Evolutionary conservation across 2,888 invertebrate genomes (phyloP).

Genomic region (Caenorhabditis wallacei): DNA sequence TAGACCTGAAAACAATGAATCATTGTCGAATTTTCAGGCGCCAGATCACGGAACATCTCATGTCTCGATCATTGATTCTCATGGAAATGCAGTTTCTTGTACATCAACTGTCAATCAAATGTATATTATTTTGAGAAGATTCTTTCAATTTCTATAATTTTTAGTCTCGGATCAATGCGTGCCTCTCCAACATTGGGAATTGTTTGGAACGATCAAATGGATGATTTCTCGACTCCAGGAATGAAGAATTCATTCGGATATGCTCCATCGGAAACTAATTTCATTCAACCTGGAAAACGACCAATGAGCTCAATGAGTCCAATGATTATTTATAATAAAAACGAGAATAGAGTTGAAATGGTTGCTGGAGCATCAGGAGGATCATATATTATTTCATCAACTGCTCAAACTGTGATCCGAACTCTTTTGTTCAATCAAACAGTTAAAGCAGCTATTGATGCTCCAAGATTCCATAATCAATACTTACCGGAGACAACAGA

Average conservation of each 20-base stretch:
- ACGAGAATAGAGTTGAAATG: slow-evolving; percentile 86
- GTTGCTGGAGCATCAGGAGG: slow-evolving; percentile 93
- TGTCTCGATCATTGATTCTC: slow-evolving; percentile 88
- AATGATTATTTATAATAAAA: slow-evolving; percentile 88
- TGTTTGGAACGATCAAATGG: slow-evolving; percentile 82
- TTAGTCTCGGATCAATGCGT: slow-evolving; percentile 79
- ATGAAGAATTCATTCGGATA: slow-evolving; percentile 82
- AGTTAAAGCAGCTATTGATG: slow-evolving; percentile 88
- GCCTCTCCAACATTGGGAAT: slow-evolving; percentile 80
- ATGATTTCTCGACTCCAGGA: slow-evolving; percentile 86
- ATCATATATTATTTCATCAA: slow-evolving; percentile 91
- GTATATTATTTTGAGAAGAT: slow-evolving; percentile 28
- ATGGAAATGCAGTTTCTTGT: slow-evolving; percentile 94
- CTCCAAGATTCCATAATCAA: slow-evolving; percentile 82
- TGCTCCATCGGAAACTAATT: slow-evolving; percentile 90
- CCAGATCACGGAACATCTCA: slow-evolving; percentile 92
- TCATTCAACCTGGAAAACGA: slow-evolving; percentile 89
- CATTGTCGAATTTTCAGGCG: slow-evolving; percentile 76
- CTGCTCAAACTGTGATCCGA: slow-evolving; percentile 86
- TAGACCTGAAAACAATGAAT: slow-evolving; percentile 78
- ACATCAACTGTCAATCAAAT: slow-evolving; percentile 91
- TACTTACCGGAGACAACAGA: slow-evolving; percentile 87
- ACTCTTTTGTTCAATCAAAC: slow-evolving; percentile 89
- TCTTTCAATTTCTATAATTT: background rate
- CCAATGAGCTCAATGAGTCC: slow-evolving; percentile 95